phyloP scores from a whole-genome alignment of 2,888 invertebrate species.

The Dusona sp. region DNA sequence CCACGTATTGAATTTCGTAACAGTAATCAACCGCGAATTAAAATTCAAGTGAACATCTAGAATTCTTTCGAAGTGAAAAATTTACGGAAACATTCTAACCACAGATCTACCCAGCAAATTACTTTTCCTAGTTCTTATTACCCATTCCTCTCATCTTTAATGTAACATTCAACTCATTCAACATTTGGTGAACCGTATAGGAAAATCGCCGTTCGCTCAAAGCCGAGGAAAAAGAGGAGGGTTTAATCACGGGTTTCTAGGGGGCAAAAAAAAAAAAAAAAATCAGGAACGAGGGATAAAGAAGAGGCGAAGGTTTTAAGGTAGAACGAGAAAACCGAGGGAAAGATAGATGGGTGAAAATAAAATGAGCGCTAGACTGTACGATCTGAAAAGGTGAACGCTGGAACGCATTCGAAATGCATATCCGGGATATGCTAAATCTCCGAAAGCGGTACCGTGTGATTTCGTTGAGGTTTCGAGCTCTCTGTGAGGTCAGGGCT shows the following conservation, averaged over 20 bases:
- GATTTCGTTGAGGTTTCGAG: constrained; percentile 66
- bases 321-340: constrained; percentile 6
- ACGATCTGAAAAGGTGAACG: constrained; percentile 49
- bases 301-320: not conserved
- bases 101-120: not conserved
- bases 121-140: not conserved
- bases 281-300: not conserved
- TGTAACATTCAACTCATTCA: not conserved
- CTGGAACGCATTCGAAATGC: constrained; percentile 69
- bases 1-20: no score
- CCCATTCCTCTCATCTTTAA: not conserved
- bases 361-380: constrained; percentile 44
- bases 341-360: constrained; percentile 41
- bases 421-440: constrained; percentile 74
- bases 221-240: not conserved
- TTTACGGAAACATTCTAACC: not conserved
- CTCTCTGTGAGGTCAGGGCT: constrained; percentile 71
- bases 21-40: no score
- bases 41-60: no score
- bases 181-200: not conserved
- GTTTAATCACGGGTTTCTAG: constrained; percentile 1
- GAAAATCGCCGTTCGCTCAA: constrained; percentile 9
- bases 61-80: not conserved
- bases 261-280: constrained; percentile 18
- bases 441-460: constrained; percentile 66